Evolutionary conservation across 1,140 invertebrate genomes (phyloP), one percentile per base, ranked within the genome.

Genomic region (Aphaenogaster floridana): DNA sequence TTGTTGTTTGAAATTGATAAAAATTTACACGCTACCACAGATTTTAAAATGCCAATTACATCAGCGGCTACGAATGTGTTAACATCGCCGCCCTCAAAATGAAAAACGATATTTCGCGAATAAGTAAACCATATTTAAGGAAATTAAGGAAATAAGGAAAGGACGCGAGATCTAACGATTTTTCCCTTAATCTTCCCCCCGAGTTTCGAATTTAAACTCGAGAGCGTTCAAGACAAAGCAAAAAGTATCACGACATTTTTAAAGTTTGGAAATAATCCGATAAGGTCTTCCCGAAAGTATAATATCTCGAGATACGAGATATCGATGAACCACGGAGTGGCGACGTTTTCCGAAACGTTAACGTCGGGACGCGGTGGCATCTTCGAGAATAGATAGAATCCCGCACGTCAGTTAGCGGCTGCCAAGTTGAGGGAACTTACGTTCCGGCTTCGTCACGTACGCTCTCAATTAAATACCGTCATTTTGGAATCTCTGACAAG

Each of bases 381-480:
- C 86, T 87, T 69, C 79, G 72, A 86, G 76, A 91, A 91, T 88
- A 89, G 85, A 76, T 85, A 59, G 86, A 83, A 85, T 87, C 66
- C 66, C 74, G 68, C 72, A 72, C 42, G 78, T 89, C 89, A 79
- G 87, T 86, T 66, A 86, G 54, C 45, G 15, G 80, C 21, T 88
- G 86, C 86, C 80, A 85, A 85, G 69, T 87, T 68, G 68, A 64
- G 45, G 6, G 7, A 85, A 77, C 42, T 76, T 85, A 63, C 42
- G 42, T 77, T 39, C 71, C 39, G 15, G 28, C 69, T 59, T 84
- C 68, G 74, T 64, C 54, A 89, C 74, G 71, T 78, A 86, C 84
- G 63, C 48, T 57, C 74, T 89, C 77, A 84, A 77, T 85, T 68
- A 77, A 77, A 76, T 42, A 63, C 52, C 69, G 74, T 78, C 79